These are phyloP conservation scores for Hippasteria phrygiana DNA, from an alignment of 53 echinoderm and acorn worm species.

Conservation along the genomic window DNA sequence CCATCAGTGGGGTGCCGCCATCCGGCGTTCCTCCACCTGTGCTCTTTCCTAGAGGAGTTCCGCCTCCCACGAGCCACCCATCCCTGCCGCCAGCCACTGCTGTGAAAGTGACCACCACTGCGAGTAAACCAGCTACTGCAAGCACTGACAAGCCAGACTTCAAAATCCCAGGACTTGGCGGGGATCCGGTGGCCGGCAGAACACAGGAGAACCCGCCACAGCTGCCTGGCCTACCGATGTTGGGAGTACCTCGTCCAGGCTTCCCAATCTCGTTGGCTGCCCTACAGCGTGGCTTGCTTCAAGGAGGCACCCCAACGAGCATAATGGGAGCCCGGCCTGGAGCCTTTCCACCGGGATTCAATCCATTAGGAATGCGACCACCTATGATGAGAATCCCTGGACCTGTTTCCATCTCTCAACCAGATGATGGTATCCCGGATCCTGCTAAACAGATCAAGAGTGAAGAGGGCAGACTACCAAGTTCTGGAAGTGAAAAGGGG, in stretches of 20 bases:
- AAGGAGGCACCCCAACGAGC: conserved; percentile 31
- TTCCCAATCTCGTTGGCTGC: conserved; percentile 16
- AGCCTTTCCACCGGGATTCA: conserved; percentile 32
- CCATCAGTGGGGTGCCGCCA: conserved; percentile 50
- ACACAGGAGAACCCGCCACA: conserved; percentile 4
- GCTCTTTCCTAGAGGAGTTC: conserved; percentile 59
- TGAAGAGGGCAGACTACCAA: conserved; percentile 14
- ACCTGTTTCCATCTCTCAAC: conserved; percentile 1
- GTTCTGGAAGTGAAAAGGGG: conserved; percentile 22
- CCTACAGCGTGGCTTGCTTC: conserved; percentile 21
- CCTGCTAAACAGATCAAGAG: neutral
- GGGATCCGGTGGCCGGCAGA: conserved; percentile 43
- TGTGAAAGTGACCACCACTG: neutral
- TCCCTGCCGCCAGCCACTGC: neutral
- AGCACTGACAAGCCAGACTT: conserved; percentile 20
- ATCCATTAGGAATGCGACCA: conserved; percentile 30
- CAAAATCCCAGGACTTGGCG: conserved; percentile 56
- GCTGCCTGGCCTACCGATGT: conserved; percentile 27
- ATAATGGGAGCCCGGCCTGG: conserved; percentile 38
- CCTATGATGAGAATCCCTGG: conserved; percentile 41
- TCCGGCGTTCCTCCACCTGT: conserved; percentile 74
- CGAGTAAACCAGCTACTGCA: conserved; percentile 13
- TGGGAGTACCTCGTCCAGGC: conserved; percentile 45
- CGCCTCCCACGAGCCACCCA: conserved; percentile 59
- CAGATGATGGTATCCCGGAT: conserved; percentile 17